Base-by-base conservation (phyloP, 2,888 invertebrate species). In the Chloroclysta siterata region DNA sequence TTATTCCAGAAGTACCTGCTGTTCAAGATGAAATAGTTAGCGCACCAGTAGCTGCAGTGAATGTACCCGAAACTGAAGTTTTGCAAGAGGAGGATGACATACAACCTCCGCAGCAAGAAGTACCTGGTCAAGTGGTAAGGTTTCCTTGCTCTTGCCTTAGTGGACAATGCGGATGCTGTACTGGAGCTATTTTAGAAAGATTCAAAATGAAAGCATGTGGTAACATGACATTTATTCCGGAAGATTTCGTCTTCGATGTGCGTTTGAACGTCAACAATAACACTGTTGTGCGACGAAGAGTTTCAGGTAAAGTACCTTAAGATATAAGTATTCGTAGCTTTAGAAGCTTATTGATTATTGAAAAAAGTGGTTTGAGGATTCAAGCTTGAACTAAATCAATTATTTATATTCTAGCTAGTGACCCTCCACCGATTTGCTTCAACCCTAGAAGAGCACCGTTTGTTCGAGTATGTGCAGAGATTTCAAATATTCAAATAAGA, bases 231-330 rank as follows among this genome's bases (percentile, higher is more conserved):
- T 97, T 97, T 79, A 93, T 96, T 17, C 96, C 97, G 0, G 97
- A 97, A 74, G 97, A 97, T 71, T 97, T 97, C 81, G 95, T 96
- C 33, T 96, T 97, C 80, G 96, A 96, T 65, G 93, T 97, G 28
- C 94, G 94, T 72, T 89, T 97, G 82, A 93, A 93, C 57, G 94
- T 97, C 76, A 97, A 97, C 75, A 95, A 96, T 71, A 94, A 94
- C 64, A 94, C 96, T 15, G 92, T 97, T 65, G 95, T 96, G 71
- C 94, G 95, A 53, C 95, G 95, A 65, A 94, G 95, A 73, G 93
- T 97, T 62, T 96, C 97, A 74, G 97, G 97, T 94, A 94, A 94
- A 2, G 2, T 15, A 2, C 11, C 1, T 11, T 1, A 39, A 39
- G 8, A 11, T 11, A 36, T 39, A 39, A 39, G 8, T 33, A 33